Percentiles rank a stretch among this genome's conserved stretches.
phyloP scores from a whole-genome alignment of 2,797 vertebrate genomes.

The Galago senegalensis region DNA sequence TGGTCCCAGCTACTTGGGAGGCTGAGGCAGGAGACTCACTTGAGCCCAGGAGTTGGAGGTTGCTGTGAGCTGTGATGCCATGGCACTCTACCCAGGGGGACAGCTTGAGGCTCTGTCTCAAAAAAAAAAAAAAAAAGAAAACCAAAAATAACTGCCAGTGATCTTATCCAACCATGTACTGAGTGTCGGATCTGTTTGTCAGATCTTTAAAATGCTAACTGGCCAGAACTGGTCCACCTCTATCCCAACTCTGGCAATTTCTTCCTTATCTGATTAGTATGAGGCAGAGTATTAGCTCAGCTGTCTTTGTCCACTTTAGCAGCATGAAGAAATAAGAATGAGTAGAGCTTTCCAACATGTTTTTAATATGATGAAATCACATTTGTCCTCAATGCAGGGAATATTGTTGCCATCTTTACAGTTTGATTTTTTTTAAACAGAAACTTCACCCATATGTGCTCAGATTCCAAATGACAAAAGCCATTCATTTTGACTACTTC shows the following conservation, averaged over 20 bases:
- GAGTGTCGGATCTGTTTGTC: slow-evolving; percentile 14
- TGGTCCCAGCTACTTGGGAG: too few species aligned
- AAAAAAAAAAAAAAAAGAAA: neutral
- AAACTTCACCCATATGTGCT: slow-evolving; percentile 44
- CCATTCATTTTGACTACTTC: slow-evolving; percentile 47
- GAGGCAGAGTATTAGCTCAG: slow-evolving; percentile 11
- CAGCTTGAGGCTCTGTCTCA: too few species aligned
- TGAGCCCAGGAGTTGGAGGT: too few species aligned
- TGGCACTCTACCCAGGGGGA: too few species aligned
- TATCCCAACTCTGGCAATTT: too few species aligned
- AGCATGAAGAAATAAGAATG: slow-evolving; percentile 25
- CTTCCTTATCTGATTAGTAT: neutral
- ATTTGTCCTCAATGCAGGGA: slow-evolving; percentile 36
- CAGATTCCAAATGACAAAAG: slow-evolving; percentile 61
- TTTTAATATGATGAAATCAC: slow-evolving; percentile 69
- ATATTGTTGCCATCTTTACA: slow-evolving; percentile 42
- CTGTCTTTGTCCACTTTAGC: neutral
- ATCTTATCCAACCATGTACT: neutral
- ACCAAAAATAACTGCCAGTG: slow-evolving; percentile 30
- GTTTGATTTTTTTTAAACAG: neutral
- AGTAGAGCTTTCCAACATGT: neutral
- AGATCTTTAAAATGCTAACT: neutral
- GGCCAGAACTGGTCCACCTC: neutral
- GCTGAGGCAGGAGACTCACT: too few species aligned
- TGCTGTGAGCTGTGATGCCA: too few species aligned